Base-by-base conservation (phyloP, 1,140 invertebrate genomes). In the Eufriesea mexicana region DNA sequence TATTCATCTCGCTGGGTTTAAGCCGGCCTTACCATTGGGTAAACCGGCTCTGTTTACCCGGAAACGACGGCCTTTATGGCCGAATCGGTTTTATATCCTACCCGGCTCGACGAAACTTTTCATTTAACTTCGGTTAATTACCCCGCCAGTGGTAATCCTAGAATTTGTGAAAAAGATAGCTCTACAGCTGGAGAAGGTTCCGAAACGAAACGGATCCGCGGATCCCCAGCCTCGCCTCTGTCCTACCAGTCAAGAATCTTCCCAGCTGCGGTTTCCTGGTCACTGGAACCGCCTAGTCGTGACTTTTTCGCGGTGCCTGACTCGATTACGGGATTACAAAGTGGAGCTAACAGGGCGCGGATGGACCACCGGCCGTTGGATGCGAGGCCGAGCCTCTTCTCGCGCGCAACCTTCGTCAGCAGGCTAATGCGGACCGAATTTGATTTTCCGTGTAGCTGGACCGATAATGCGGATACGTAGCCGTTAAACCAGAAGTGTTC, bases 381-480 rank as follows among this genome's bases (percentile, higher is more conserved):
- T 23, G 45, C 35, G 9, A 35, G 14, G 14, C 18, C 59, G 14
- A 28, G 23, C 42, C 64, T 64, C 81, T 70, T 61, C 49, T 84
- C 85, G 73, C 81, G 76, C 35, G 28, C 66, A 74, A 42, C 83
- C 79, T 85, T 79, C 83, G 72, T 62, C 76, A 57, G 28, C 62
- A 57, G 45, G 79, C 73, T 89, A 86, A 89, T 89, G 86, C 73
- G 74, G 75, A 45, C 70, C 70, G 79, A 90, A 90, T 89, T 89
- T 78, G 88, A 90, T 89, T 90, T 90, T 84, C 81, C 61, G 42
- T 74, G 78, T 71, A 83, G 86, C 87, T 77, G 68, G 86, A 61
- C 85, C 83, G 85, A 88, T 86, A 88, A 90, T 90, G 86, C 86
- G 73, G 71, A 88, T 83, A 87, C 77, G 84, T 81, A 81, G 79